Conservation (phyloP, 2,797 vertebrate genomes). For the Varecia variegata region DNA sequence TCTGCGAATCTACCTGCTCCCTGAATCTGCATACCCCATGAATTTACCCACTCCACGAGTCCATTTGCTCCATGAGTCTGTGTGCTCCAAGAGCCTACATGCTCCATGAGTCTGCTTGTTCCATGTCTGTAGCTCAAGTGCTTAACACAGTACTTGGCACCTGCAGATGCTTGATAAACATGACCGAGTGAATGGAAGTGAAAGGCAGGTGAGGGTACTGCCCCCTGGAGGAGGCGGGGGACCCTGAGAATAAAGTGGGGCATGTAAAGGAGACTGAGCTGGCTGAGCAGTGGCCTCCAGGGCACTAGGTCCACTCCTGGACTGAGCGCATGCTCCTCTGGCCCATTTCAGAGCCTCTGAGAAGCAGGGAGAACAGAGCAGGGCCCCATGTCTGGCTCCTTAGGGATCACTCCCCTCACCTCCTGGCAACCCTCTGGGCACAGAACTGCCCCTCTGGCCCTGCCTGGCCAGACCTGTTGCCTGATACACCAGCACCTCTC, state of each 20-base stretch:
- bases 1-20: not conserved
- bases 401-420: not conserved
- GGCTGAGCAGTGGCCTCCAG: not conserved
- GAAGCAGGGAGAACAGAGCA: not conserved
- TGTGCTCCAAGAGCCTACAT: not conserved
- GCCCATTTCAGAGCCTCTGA: not conserved
- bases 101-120: too few relatives aligned
- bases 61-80: not conserved
- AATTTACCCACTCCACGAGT: too few relatives aligned
- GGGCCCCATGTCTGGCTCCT: not conserved
- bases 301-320: not conserved
- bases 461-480: not conserved
- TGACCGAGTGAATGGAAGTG: not conserved
- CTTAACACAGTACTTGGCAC: not conserved
- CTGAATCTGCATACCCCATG: too few relatives aligned
- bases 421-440: not conserved
- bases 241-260: not conserved
- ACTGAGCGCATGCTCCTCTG: not conserved
- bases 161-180: not conserved
- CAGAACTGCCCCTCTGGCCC: not conserved
- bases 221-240: not conserved
- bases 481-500: not conserved
- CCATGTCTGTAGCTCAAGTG: too few relatives aligned
- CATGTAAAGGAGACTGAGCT: too few relatives aligned
- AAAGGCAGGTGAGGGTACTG: not conserved